These are phyloP conservation scores for Potamilus streckersoni DNA, from an alignment of 1,140 invertebrate genomes.

Conservation along the genomic window DNA sequence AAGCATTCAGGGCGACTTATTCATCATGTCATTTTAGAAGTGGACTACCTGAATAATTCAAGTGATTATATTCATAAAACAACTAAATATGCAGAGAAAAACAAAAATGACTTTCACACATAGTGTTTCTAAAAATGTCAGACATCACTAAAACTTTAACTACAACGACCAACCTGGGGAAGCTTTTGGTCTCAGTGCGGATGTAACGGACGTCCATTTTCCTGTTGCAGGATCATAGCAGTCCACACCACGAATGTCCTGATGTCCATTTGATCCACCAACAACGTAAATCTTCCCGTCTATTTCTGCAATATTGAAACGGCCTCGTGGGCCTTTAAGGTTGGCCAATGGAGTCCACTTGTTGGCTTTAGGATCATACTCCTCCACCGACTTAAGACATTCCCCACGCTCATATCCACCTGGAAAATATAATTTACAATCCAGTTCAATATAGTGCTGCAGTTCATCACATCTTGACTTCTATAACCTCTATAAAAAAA, in stretches of 20 bases:
- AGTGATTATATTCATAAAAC: too few species aligned
- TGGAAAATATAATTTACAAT: constrained; percentile 45
- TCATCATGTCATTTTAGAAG: too few species aligned
- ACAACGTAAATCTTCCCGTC: constrained; percentile 80
- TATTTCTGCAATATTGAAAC: constrained; percentile 77
- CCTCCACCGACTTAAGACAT: constrained; percentile 81
- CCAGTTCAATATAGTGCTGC: too few species aligned
- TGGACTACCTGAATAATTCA: too few species aligned
- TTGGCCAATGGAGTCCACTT: constrained; percentile 76
- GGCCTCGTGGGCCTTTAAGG: constrained; percentile 80
- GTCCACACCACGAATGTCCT: constrained; percentile 79
- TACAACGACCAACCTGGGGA: constrained; percentile 40
- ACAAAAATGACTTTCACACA: too few species aligned
- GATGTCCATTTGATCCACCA: constrained; percentile 80
- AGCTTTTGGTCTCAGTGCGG: constrained; percentile 70
- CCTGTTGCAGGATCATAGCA: constrained; percentile 71
- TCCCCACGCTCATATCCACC: constrained; percentile 89
- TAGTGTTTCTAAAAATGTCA: too few species aligned
- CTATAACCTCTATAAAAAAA: too few species aligned
- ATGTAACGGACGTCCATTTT: constrained; percentile 76
- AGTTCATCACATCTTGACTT: too few species aligned
- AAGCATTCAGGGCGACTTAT: too few species aligned
- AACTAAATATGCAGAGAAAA: too few species aligned
- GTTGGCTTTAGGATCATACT: constrained; percentile 78
- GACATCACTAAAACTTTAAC: too few species aligned